phyloP scores from a whole-genome alignment of 2,797 vertebrate genomes.

The Saxicola maurus region DNA sequence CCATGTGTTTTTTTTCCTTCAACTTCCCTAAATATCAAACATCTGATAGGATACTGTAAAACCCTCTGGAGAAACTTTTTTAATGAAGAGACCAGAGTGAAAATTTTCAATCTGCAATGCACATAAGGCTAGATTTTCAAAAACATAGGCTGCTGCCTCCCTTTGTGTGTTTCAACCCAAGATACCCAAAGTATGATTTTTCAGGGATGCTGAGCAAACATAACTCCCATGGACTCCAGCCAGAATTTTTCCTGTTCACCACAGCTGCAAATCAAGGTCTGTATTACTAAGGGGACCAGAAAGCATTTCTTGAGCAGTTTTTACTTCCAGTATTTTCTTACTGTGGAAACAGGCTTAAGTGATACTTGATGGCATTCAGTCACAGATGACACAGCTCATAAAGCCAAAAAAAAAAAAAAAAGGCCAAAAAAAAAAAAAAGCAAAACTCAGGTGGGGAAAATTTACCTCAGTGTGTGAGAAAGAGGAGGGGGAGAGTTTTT shows the following conservation, averaged over 20 bases:
- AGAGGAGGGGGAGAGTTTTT: not conserved
- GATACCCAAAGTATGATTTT: not conserved
- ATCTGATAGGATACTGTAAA: not conserved
- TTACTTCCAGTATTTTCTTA: not conserved
- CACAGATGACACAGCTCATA: slow-evolving; percentile 19
- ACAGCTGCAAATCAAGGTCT: not conserved
- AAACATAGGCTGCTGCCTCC: not conserved
- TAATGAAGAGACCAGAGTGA: not conserved
- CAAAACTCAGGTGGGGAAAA: slow-evolving; percentile 29
- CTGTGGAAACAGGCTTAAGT: slow-evolving; percentile 12
- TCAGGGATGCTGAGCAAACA: not conserved
- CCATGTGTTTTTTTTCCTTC: not conserved
- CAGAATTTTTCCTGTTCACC: not conserved
- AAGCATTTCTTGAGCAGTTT: not conserved
- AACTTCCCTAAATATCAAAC: not conserved
- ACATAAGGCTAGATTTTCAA: not conserved
- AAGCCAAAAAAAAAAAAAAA: not conserved
- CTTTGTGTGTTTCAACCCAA: not conserved
- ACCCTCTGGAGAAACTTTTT: not conserved
- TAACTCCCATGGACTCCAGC: not conserved
- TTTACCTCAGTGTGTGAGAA: slow-evolving; percentile 17
- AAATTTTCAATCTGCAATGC: not conserved
- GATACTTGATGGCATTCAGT: slow-evolving; percentile 12
- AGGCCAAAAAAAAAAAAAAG: not conserved
- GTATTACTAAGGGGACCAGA: not conserved